Conservation (phyloP, 1,140 invertebrate species). For the Polypedilum pembai region DNA sequence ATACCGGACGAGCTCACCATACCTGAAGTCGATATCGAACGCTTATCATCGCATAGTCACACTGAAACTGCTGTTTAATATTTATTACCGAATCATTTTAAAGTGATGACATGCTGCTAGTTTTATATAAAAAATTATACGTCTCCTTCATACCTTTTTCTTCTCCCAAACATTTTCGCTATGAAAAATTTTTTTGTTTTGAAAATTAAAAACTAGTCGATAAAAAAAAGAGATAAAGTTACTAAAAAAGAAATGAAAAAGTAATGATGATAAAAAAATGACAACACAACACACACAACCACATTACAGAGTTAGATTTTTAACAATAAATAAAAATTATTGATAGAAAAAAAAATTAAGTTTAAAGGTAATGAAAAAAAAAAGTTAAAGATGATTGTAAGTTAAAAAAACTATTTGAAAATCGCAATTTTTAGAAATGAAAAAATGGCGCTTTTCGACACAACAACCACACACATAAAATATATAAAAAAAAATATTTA, state of each 20-base stretch:
- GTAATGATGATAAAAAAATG: too few species aligned
- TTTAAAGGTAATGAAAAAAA: background rate
- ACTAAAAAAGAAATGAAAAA: too few species aligned
- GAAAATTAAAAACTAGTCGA: too few species aligned
- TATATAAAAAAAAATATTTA: background rate
- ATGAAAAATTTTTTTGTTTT: too few species aligned
- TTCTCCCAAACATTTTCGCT: too few species aligned
- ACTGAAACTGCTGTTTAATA: conserved; percentile 83
- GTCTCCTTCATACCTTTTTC: too few species aligned
- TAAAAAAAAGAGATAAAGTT: too few species aligned
- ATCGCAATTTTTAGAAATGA: background rate
- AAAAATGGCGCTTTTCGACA: background rate
- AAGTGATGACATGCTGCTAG: conserved; percentile 21
- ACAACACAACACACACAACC: background rate
- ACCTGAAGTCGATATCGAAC: conserved; percentile 82
- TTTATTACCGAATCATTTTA: conserved; percentile 19
- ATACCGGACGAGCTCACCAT: conserved; percentile 78
- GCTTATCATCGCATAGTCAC: conserved; percentile 83
- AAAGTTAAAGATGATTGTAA: background rate
- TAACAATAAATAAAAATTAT: conserved; percentile 5
- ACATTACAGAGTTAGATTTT: conserved; percentile 14
- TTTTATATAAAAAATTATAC: background rate
- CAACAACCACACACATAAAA: background rate
- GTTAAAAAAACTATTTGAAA: background rate
- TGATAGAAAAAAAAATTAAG: conserved; percentile 1